phyloP scores from a whole-genome alignment of 1,140 invertebrate species.

The Drosophila busckii region DNA sequence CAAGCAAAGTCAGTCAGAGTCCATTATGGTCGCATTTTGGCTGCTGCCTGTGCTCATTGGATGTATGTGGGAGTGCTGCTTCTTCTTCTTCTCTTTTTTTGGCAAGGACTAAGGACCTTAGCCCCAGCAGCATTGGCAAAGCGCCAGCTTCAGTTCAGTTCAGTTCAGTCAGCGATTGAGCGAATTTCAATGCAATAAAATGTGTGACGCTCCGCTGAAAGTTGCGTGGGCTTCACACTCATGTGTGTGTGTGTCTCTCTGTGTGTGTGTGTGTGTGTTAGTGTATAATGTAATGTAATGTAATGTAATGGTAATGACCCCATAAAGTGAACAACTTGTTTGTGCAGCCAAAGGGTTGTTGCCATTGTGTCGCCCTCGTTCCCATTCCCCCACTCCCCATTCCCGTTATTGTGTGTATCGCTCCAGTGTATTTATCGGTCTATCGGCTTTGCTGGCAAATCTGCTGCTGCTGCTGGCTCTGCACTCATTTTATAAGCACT shows the following conservation, averaged over 20 bases:
- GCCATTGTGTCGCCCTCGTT: conserved; percentile 52
- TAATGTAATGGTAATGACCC: conserved; percentile 76
- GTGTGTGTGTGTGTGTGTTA: conserved; percentile 16
- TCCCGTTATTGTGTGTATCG: conserved; percentile 11
- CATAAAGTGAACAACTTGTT: conserved; percentile 76
- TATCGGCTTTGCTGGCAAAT: conserved; percentile 20
- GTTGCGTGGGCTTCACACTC: conserved; percentile 25
- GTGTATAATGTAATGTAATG: conserved; percentile 38
- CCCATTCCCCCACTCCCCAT: background rate
- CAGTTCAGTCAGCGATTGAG: conserved; percentile 54
- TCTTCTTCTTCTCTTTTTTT: background rate
- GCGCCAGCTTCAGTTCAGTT: conserved; percentile 41
- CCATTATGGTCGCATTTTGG: conserved; percentile 32
- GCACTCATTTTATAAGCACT: conserved; percentile 7
- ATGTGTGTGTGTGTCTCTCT: background rate
- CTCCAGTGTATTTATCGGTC: conserved; percentile 28
- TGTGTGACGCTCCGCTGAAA: conserved; percentile 52
- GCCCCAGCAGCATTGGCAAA: conserved; percentile 41
- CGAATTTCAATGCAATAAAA: conserved; percentile 73
- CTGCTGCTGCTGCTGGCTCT: background rate
- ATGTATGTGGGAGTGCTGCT: background rate
- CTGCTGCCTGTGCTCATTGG: conserved; percentile 1
- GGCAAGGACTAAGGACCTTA: conserved; percentile 15
- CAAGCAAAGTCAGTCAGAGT: background rate
- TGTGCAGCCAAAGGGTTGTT: conserved; percentile 65